Evolutionary conservation across 2,113 vertebrate genomes (phyloP).

Genomic region (Paedocypris sp.): DNA sequence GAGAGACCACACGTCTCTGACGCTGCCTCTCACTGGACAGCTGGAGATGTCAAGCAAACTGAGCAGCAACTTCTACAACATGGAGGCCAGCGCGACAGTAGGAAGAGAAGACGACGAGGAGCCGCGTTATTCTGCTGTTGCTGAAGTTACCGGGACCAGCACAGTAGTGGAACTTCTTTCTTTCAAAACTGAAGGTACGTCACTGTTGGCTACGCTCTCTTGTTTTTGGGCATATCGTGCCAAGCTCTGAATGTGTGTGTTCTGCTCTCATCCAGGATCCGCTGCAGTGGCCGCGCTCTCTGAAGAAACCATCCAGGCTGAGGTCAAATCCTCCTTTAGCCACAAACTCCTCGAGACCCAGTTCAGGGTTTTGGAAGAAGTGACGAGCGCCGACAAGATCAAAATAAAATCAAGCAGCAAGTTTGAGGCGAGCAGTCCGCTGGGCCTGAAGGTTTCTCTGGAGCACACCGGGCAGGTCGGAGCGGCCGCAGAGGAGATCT

Average conservation of each 20-base stretch:
- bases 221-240: too few relatives aligned
- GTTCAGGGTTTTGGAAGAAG: slow-evolving; percentile 54
- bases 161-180: slow-evolving; percentile 72
- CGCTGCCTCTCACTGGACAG: slow-evolving; percentile 67
- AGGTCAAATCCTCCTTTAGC: slow-evolving; percentile 58
- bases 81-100: slow-evolving; percentile 62
- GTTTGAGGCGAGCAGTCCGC: slow-evolving; percentile 60
- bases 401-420: slow-evolving; percentile 55
- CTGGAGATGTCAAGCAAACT: slow-evolving; percentile 68
- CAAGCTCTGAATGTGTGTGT: neutral
- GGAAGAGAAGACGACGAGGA: slow-evolving; percentile 61
- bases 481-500: slow-evolving; percentile 50
- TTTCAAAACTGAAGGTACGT: slow-evolving; percentile 70
- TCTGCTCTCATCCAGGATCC: slow-evolving; percentile 61
- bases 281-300: slow-evolving; percentile 53
- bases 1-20: slow-evolving; percentile 60
- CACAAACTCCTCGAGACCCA: slow-evolving; percentile 72
- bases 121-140: slow-evolving; percentile 54
- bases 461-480: slow-evolving; percentile 49
- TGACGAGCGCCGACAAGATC: slow-evolving; percentile 45
- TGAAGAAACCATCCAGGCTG: slow-evolving; percentile 49
- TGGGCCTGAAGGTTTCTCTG: slow-evolving; percentile 61
- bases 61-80: slow-evolving; percentile 81
- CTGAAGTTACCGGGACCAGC: slow-evolving; percentile 62
- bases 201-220: too few relatives aligned